Conservation (phyloP, 2,797 vertebrate species). For the Sebastes alutus region DNA sequence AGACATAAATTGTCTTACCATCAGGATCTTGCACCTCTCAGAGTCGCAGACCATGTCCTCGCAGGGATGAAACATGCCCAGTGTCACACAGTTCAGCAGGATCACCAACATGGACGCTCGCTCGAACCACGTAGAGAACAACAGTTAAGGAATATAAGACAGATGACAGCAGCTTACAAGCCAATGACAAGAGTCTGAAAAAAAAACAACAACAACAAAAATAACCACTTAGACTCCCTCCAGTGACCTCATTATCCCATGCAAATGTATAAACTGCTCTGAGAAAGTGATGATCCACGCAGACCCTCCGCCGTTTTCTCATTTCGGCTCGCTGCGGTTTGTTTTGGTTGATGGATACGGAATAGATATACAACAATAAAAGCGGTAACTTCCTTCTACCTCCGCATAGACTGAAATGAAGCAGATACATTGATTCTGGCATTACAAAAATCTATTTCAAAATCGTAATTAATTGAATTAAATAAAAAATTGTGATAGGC, state of each 20-base stretch:
- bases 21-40: conserved; percentile 93
- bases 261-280: not conserved
- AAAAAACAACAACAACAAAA: not conserved
- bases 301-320: too few species aligned
- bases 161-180: not conserved
- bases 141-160: conserved; percentile 74
- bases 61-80: conserved; percentile 98
- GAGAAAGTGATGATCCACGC: not conserved
- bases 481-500: too few species aligned
- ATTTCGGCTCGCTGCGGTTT: too few species aligned
- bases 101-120: conserved; percentile 98
- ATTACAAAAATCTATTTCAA: too few species aligned
- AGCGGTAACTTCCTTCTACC: too few species aligned
- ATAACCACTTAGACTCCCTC: conserved; percentile 5
- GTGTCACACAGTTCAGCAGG: conserved; percentile 97
- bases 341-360: too few species aligned
- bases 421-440: too few species aligned
- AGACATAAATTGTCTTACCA: conserved; percentile 80
- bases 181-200: not conserved
- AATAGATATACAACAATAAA: too few species aligned
- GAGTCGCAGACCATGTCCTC: conserved; percentile 94
- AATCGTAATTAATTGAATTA: too few species aligned
- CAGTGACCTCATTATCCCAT: conserved; percentile 50
- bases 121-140: conserved; percentile 91
- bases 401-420: not conserved